Evolutionary conservation across 1,140 invertebrate genomes (phyloP), one percentile per base, ranked within the genome.

Genomic region (Conopomorpha cramerella): DNA sequence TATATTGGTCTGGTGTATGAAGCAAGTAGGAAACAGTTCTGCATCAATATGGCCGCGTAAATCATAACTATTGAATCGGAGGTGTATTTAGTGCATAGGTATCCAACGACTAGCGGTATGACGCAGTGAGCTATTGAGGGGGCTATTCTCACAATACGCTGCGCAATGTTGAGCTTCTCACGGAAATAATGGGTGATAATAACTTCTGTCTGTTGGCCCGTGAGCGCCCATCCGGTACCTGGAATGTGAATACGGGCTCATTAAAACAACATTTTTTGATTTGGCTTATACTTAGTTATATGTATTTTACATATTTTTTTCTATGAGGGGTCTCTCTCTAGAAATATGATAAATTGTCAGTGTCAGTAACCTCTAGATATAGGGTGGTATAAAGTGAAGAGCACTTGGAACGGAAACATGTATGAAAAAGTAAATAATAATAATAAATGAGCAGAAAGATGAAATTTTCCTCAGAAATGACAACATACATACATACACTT

Each of bases 181-280:
- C 65, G 51, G 46, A 79, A 79, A 51, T 72, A 79, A 31, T 76
- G 72, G 1, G 60, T 71, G n/a, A 79, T 54, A 12, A 79, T 68
- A 2, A 79, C 56, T 23, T 79, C 74, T 12, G 72, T 65, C 39
- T 79, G 77, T 30, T 77, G 71, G 3, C 62, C 66, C 2, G 77
- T 77, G 23, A 79, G 39, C 8, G 74, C 72, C 30, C 61, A 61
- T 2, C 77, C 77, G 11, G 53, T 41, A 38, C 77, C 77, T 79
- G 51, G 11, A 71, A 71, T 27, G 6, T 36, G 33, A 34, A 45
- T 29, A 26, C 44, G 42, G 19, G 16, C 32, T 3, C 35, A 1
- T 23, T 23, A 6, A 23, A 10, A 23, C 10, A 10, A 23, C 10
- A 10, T n/a, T n/a, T n/a, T n/a, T n/a, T n/a, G n/a, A n/a, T n/a